Evolutionary conservation across 1,140 invertebrate genomes (phyloP).

Genomic region (Cepaea nemoralis): DNA sequence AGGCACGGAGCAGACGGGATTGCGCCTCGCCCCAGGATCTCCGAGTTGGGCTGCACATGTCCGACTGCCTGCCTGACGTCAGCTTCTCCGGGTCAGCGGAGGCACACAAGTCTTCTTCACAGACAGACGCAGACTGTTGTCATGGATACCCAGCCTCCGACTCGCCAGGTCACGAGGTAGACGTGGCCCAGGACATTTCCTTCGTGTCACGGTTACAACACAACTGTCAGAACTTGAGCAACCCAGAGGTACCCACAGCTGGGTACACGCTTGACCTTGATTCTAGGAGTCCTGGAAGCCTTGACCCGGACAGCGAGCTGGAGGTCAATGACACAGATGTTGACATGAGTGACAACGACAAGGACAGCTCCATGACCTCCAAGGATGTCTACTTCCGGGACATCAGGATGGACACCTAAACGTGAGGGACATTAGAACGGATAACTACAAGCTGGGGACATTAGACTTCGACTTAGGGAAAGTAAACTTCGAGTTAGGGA

Average conservation of each 20-base stretch:
- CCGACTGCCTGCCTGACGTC: not conserved
- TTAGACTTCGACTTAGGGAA: too few relatives aligned
- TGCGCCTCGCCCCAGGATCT: not conserved
- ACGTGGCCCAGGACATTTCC: too few relatives aligned
- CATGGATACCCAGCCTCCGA: too few relatives aligned
- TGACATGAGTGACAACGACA: not conserved
- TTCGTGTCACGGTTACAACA: too few relatives aligned
- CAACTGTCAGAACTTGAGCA: too few relatives aligned
- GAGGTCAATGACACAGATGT: not conserved
- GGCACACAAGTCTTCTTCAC: too few relatives aligned
- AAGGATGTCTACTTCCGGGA: not conserved
- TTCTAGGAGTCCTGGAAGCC: not conserved
- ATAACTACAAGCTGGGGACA: too few relatives aligned
- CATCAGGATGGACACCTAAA: not conserved
- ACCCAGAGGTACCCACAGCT: too few relatives aligned
- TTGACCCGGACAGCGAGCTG: constrained; percentile 1
- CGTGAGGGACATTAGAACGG: not conserved
- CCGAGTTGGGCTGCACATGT: not conserved
- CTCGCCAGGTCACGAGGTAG: too few relatives aligned
- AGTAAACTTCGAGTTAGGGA: too few relatives aligned
- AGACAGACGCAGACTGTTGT: too few relatives aligned
- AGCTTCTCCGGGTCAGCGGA: not conserved
- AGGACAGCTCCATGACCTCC: not conserved
- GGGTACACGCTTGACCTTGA: not conserved
- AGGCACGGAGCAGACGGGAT: not conserved